Evolutionary conservation across 1,140 invertebrate species (phyloP), one percentile per base, ranked within the genome.

Genomic region (Psilanteris sp.): DNA sequence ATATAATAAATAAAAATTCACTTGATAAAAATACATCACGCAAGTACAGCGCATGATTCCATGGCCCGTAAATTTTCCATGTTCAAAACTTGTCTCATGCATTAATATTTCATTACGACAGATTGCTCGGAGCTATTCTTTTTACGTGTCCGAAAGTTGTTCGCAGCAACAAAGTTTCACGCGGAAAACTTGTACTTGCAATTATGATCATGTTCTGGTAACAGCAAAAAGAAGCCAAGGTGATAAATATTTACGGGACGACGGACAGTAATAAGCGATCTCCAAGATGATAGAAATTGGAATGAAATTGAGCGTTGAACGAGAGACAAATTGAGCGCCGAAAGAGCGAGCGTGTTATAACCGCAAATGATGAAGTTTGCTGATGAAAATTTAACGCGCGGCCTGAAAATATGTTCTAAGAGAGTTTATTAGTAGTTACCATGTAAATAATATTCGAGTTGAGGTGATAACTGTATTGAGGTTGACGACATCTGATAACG

Each of bases 81-180:
- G 67, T 20, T 71, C 48, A 43, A 71, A 71, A 62, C 29, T 71
- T 71, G 67, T 71, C 55, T 62, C 48, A 62, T 46, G 67, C 55
- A 71, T 71, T 71, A 71, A 71, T 71, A 71, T 71, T 71, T 71
- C 67, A 71, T 71, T 71, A 71, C 67, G 67, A 55, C 67, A 71
- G 67, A 71, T 71, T 71, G 67, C 55, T 59, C 39, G 14, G 16
- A 71, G 57, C 67, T 59, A 41, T 54, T 71, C 67, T 71, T 71
- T 71, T 71, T 71, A 37, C 24, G 24, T 52, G 46, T 55, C 52
- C 67, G 24, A 55, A 62, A 71, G 67, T 71, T 71, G 48, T 31
- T 39, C 62, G 55, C 46, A 62, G 36, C 67, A 54, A 55, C 67
- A 46, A 64, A 72, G 68, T 72, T 72, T 72, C 50, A 34, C 26